Conservation (phyloP, 2,797 vertebrate species). For the Amblyraja radiata region DNA sequence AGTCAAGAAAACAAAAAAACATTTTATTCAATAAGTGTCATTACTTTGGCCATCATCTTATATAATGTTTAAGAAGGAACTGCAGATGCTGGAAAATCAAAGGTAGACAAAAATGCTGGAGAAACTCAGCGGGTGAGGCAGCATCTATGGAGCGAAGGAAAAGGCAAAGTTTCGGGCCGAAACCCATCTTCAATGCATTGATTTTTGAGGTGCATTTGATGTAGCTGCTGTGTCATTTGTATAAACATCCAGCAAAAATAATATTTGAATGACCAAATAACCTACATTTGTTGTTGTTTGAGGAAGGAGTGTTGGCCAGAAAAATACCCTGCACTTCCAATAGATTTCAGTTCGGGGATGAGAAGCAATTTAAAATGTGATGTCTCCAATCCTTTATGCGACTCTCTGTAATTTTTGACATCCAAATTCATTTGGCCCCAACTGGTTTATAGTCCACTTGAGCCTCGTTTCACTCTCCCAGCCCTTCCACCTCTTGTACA, state of each 20-base stretch:
- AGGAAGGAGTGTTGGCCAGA: background rate
- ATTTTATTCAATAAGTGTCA: background rate
- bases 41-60: background rate
- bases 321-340: background rate
- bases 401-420: background rate
- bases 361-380: background rate
- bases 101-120: too few relatives aligned
- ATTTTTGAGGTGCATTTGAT: background rate
- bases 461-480: background rate
- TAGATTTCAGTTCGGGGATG: background rate
- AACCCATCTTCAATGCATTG: background rate
- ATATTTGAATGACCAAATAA: background rate
- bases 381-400: background rate
- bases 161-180: too few relatives aligned
- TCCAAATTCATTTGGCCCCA: background rate
- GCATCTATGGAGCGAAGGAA: too few relatives aligned
- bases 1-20: background rate
- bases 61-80: background rate
- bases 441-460: background rate
- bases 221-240: background rate
- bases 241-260: background rate
- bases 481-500: too few relatives aligned
- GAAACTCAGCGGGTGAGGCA: too few relatives aligned
- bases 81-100: too few relatives aligned
- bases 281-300: background rate